Conservation (phyloP, 1,140 invertebrate genomes). For the Megalonaias nervosa region DNA sequence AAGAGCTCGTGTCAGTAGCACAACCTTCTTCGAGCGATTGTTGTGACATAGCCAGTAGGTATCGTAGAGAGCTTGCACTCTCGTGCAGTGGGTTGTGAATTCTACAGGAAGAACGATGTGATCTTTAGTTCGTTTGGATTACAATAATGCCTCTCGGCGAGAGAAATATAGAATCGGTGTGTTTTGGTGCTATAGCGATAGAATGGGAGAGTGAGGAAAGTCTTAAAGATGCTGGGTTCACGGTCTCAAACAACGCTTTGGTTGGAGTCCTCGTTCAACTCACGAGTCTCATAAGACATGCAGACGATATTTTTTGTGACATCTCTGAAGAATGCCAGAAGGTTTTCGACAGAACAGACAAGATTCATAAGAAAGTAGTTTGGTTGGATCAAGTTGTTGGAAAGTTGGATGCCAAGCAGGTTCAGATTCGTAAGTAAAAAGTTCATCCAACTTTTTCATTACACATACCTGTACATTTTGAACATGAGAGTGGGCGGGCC, state of each 20-base stretch:
- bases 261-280: constrained; percentile 84
- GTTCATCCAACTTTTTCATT: neutral
- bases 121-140: neutral
- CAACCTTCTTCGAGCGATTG: too few relatives aligned
- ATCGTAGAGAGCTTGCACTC: too few relatives aligned
- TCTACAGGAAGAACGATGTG: too few relatives aligned
- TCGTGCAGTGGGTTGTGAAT: too few relatives aligned
- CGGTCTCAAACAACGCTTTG: constrained; percentile 83
- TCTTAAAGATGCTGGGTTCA: constrained; percentile 29
- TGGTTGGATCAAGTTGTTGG: constrained; percentile 76
- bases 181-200: constrained; percentile 47
- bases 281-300: constrained; percentile 82
- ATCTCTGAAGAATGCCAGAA: constrained; percentile 79
- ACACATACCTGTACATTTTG: neutral
- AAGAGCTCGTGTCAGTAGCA: too few relatives aligned
- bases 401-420: constrained; percentile 82
- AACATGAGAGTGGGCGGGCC: too few relatives aligned
- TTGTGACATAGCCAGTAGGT: too few relatives aligned
- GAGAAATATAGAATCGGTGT: constrained; percentile 51
- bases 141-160: constrained; percentile 55
- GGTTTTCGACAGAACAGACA: constrained; percentile 78
- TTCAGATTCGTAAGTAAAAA: constrained; percentile 86
- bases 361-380: constrained; percentile 77
- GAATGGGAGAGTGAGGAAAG: constrained; percentile 42
- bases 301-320: constrained; percentile 84